Base-by-base conservation (phyloP, 2,113 vertebrate genomes). In the Campylomormyrus numenius region DNA sequence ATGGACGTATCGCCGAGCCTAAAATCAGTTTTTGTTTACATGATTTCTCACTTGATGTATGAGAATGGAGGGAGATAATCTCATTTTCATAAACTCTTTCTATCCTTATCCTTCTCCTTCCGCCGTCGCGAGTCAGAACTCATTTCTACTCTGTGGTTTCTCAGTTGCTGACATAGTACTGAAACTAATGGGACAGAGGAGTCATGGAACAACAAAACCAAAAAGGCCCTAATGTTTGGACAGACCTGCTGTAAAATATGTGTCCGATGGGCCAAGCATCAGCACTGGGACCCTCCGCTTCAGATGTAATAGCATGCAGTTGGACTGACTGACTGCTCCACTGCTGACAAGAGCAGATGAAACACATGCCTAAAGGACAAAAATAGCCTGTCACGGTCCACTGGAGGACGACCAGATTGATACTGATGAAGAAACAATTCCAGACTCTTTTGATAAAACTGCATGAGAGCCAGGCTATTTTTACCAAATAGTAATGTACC, bases 241-340 rank as follows among this genome's bases (percentile, higher is more conserved):
- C 94, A 91, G 90, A 92, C 88, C 91, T 86, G 58, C 89, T 90
- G 49, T 50, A 53, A 89, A 74, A 49, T 35, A 50, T 35, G 50
- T 87, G 49, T 91, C 91, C 91, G 90, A 90, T 90, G 92, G 39
- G 87, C 91, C 93, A 93, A 95, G 93, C 94, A 92, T 58, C 77
- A 92, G 89, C 80, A 15, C 53, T 88, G 83, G 90, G 89, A 92
- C 91, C 93, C 92, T 92, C 74, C 88, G 90, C 91, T 80, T 42
- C 35, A 80, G 74, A 80, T 42, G 15, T 42, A 80, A 42, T 80
- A 42, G 35, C 31, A 93, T 91, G 91, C 24, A 13, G 91, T 92
- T 91, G 91, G 93, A 91, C 45, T 91, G 92, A 93, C 91, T 91
- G 93, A 92, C 91, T 91, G 91, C 93, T 92, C 92, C 92, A 92